These are phyloP conservation scores for Bombus sylvicola DNA, from an alignment of 1,140 invertebrate genomes.

Conservation along the genomic window DNA sequence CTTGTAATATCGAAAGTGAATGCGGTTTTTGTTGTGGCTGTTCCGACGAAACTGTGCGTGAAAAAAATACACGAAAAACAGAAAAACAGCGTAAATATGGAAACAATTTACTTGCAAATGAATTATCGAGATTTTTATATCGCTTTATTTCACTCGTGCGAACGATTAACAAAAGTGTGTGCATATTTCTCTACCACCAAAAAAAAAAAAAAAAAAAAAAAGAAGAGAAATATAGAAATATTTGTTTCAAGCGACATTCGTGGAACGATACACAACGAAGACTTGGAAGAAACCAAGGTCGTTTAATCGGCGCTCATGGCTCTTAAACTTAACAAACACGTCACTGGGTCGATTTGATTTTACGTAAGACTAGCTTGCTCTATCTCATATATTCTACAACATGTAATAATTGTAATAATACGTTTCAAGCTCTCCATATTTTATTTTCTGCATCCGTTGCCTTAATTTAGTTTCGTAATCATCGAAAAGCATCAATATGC, in stretches of 20 bases:
- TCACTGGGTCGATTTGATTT: slow-evolving; percentile 33
- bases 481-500: not conserved
- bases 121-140: not conserved
- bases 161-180: not conserved
- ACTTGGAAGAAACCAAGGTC: slow-evolving; percentile 10
- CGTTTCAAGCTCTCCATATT: not conserved
- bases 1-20: slow-evolving; percentile 11
- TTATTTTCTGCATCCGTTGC: not conserved
- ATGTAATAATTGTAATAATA: not conserved
- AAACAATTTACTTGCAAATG: not conserved
- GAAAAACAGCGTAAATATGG: not conserved
- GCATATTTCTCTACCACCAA: too few species aligned
- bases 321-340: slow-evolving; percentile 41
- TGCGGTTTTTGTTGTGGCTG: not conserved
- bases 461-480: not conserved
- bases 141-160: not conserved
- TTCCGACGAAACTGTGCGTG: not conserved
- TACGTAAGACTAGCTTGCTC: slow-evolving; percentile 18
- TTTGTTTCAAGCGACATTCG: not conserved
- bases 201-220: too few species aligned
- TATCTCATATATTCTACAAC: not conserved
- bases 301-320: slow-evolving; percentile 23
- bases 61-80: not conserved
- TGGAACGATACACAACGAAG: not conserved
- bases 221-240: not conserved